Conservation (phyloP, 1,140 invertebrate genomes). For the Vollenhovia emeryi region DNA sequence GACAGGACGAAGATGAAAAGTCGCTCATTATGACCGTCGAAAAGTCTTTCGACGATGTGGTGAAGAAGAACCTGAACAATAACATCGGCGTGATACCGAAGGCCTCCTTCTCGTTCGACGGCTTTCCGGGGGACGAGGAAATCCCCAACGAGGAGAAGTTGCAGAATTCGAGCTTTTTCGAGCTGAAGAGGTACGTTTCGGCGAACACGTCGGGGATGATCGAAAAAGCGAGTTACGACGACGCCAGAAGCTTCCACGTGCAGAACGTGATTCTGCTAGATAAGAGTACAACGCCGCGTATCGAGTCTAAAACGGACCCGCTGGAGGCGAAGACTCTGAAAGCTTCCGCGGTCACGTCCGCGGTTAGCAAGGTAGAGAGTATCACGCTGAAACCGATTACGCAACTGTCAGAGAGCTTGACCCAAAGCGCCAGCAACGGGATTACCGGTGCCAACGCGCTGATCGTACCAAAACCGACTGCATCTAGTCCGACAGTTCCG, state of each 20-base stretch:
- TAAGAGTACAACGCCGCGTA: slow-evolving; percentile 61
- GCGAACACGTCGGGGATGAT: slow-evolving; percentile 64
- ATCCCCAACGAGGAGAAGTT: slow-evolving; percentile 81
- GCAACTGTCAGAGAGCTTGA: slow-evolving; percentile 73
- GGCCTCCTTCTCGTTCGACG: slow-evolving; percentile 77
- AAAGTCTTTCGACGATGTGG: slow-evolving; percentile 22
- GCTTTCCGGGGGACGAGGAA: slow-evolving; percentile 77
- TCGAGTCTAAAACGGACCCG: slow-evolving; percentile 55
- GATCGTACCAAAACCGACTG: slow-evolving; percentile 76
- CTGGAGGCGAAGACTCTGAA: slow-evolving; percentile 70
- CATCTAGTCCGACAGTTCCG: slow-evolving; percentile 71
- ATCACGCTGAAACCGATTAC: slow-evolving; percentile 67
- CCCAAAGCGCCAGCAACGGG: slow-evolving; percentile 77
- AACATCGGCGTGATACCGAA: slow-evolving; percentile 67
- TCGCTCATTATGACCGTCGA: slow-evolving; percentile 22
- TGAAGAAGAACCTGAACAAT: slow-evolving; percentile 73
- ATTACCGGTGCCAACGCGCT: slow-evolving; percentile 77
- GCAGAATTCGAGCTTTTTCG: slow-evolving; percentile 82
- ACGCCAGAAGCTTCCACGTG: slow-evolving; percentile 73
- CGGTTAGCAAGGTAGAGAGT: slow-evolving; percentile 64
- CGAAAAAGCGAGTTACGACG: slow-evolving; percentile 71
- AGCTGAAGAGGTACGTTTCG: slow-evolving; percentile 75
- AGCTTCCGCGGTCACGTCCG: slow-evolving; percentile 26
- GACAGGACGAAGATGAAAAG: slow-evolving; percentile 73
- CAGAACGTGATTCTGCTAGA: slow-evolving; percentile 71